Base-by-base conservation (phyloP, 1,140 invertebrate species). In the Latrodectus geometricus region DNA sequence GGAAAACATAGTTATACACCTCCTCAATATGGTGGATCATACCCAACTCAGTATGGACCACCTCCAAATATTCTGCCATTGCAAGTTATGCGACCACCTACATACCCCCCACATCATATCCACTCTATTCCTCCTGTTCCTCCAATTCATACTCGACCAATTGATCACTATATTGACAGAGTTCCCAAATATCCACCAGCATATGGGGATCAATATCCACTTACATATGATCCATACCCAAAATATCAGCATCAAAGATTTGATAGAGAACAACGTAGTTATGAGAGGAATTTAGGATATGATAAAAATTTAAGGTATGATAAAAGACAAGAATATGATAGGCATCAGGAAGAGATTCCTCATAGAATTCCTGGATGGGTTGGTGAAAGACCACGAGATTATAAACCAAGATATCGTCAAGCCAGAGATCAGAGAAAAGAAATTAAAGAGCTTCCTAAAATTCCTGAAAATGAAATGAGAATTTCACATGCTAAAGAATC, bases 401-500 rank as follows among this genome's bases (percentile, higher is more conserved):
- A 86, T 61, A 76, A 77, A 20, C 80, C 73, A n/a, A 74, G 66
- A 20, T 80, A 74, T 69, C 48, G 86, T 69, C 23, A 87, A 72
- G 14, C 35, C 14, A 79, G 80, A 75, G 80, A 84, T 23, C 84
- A 87, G 68, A n/a, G 73, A 65, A 84, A 78, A 76, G 69, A 80
- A 84, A 84, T 68, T 14, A 76, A 21, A 80, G 78, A 88, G 66
- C 23, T 87, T 9, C 85, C 77, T n/a, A 68, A 87, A 66, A 23
- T 87, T 11, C 20, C 76, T 4, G 85, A 87, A n/a, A 20, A 8
- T 48, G 76, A 80, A 21, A 35, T 68, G 8, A 87, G 49, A 74
- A n/a, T 49, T 70, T 20, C 89, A 21, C 88, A 89, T 75, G 68
- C 92, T 75, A 87, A 88, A 72, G 87, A 88, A 54, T 75, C 50